Evolutionary conservation across 2,888 invertebrate species (phyloP).

Genomic region (Drosophila subsilvestris): DNA sequence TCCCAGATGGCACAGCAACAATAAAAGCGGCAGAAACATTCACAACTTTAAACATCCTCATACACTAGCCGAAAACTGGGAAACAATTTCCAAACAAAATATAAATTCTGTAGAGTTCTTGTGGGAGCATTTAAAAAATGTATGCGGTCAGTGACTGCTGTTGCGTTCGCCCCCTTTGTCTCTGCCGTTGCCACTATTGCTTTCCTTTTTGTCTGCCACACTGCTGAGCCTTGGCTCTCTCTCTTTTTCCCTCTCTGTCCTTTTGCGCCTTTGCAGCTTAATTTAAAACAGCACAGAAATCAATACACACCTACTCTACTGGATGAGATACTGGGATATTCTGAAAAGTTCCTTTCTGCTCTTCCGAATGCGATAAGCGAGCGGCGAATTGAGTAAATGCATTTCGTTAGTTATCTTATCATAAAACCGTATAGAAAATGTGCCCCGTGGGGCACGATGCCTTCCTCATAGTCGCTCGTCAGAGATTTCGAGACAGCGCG

Average conservation of each 20-base stretch:
- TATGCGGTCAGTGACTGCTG: constrained; percentile 45
- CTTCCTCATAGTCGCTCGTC: background rate
- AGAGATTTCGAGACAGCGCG: background rate
- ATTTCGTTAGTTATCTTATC: constrained; percentile 34
- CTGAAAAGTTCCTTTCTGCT: constrained; percentile 12
- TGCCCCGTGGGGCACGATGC: background rate
- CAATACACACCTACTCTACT: constrained; percentile 2
- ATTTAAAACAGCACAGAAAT: constrained; percentile 15
- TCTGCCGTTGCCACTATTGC: background rate
- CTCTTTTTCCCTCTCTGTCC: background rate
- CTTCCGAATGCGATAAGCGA: background rate
- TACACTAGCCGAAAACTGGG: constrained; percentile 26
- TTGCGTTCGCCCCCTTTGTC: background rate
- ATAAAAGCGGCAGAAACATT: constrained; percentile 9
- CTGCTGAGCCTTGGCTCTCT: background rate
- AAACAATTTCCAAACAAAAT: constrained; percentile 53
- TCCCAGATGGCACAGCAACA: constrained; percentile 5
- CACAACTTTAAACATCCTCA: constrained; percentile 31
- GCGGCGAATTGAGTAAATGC: constrained; percentile 28
- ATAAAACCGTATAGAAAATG: constrained; percentile 21
- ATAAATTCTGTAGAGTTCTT: constrained; percentile 44
- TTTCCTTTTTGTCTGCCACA: background rate
- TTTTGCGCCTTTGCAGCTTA: background rate
- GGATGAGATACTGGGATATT: background rate
- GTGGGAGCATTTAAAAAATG: constrained; percentile 51